Percentiles rank a stretch among this genome's conserved stretches.
phyloP scores from a whole-genome alignment of 2,113 vertebrate genomes.

The Brienomyrus longianalis region DNA sequence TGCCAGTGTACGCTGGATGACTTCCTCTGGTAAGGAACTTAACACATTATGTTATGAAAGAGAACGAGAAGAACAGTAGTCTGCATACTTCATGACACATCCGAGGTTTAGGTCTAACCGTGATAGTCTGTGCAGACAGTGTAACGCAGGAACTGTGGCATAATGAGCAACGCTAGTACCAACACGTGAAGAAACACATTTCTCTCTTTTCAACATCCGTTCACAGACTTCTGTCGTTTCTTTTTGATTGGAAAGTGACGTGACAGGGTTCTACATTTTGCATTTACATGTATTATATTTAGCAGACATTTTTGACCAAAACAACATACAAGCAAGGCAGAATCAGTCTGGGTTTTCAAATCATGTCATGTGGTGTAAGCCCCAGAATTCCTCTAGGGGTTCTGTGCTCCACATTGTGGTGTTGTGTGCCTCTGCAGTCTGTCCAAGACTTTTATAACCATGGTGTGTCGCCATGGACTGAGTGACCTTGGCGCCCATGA shows the following conservation, averaged over 20 bases:
- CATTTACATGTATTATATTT: not conserved
- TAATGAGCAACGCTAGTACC: not conserved
- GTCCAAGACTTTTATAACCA: not conserved
- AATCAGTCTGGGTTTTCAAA: not conserved
- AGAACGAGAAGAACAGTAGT: not conserved
- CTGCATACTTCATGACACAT: not conserved
- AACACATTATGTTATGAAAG: not conserved
- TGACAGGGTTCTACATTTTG: not conserved
- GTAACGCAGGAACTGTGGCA: not conserved
- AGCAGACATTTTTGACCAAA: not conserved
- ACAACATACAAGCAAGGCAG: not conserved
- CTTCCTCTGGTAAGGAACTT: slow-evolving; percentile 74
- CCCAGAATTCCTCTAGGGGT: not conserved
- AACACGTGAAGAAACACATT: not conserved
- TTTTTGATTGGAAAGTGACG: not conserved
- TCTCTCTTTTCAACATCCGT: not conserved
- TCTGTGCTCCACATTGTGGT: not conserved
- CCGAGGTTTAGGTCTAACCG: not conserved
- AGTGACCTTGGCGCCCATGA: not conserved
- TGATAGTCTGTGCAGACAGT: not conserved
- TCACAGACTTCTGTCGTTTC: not conserved
- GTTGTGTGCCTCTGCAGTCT: not conserved
- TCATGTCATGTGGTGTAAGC: not conserved
- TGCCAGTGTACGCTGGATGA: slow-evolving; percentile 79
- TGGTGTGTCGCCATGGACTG: not conserved